Evolutionary conservation across 1,140 invertebrate species (phyloP).

Genomic region (Drosophila ohnishii): DNA sequence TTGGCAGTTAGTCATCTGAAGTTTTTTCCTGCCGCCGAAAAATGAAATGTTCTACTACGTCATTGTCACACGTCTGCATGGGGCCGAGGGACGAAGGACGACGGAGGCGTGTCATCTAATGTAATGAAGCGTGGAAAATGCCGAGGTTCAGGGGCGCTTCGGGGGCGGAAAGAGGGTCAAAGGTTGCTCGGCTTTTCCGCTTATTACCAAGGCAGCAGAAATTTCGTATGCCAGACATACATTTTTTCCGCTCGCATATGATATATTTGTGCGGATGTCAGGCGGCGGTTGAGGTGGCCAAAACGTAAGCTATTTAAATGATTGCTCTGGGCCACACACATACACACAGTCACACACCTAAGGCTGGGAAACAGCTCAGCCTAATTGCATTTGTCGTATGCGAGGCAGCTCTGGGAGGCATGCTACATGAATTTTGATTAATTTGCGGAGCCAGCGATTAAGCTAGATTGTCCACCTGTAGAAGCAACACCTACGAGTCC

Average conservation of each 20-base stretch:
- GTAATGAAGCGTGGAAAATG: slow-evolving; percentile 53
- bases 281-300: slow-evolving; percentile 31
- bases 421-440: slow-evolving; percentile 53
- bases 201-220: slow-evolving; percentile 33
- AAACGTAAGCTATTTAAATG: slow-evolving; percentile 58
- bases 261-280: slow-evolving; percentile 40
- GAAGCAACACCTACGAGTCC: slow-evolving; percentile 1
- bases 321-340: slow-evolving; percentile 28
- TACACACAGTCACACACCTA: not conserved
- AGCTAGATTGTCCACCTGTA: slow-evolving; percentile 36
- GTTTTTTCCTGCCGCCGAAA: slow-evolving; percentile 44
- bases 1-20: slow-evolving; percentile 59
- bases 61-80: slow-evolving; percentile 55
- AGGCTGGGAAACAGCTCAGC: slow-evolving; percentile 26
- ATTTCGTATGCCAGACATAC: slow-evolving; percentile 45
- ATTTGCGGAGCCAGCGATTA: slow-evolving; percentile 42
- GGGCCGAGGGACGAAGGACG: slow-evolving; percentile 10
- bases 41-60: slow-evolving; percentile 61
- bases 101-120: slow-evolving; percentile 58
- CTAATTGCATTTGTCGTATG: slow-evolving; percentile 44
- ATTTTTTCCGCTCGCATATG: slow-evolving; percentile 26
- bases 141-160: slow-evolving; percentile 1
- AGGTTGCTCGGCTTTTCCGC: slow-evolving; percentile 32
- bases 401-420: slow-evolving; percentile 11
- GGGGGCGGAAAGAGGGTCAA: slow-evolving; percentile 23